Percentiles rank a stretch among this genome's conserved stretches.
These are phyloP conservation scores for Oncorhynchus clarkii DNA, from an alignment of 2,113 vertebrate species.

Conservation along the genomic window DNA sequence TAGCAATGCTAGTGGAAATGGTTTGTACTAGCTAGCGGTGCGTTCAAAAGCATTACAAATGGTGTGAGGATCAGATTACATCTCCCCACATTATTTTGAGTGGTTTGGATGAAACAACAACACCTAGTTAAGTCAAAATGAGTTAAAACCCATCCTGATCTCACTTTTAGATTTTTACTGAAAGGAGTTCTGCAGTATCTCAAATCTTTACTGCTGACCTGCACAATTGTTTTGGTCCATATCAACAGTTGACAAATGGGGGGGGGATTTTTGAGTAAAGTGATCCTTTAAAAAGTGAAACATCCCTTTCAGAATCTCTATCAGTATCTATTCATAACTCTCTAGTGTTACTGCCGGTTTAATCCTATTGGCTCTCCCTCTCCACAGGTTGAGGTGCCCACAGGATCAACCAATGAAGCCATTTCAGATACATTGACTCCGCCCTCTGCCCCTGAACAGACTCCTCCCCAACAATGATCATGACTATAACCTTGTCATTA, in stretches of 20 bases:
- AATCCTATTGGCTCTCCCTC: background rate
- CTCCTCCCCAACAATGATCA: conserved; percentile 35
- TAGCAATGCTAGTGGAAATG: no score
- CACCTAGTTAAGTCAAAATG: no score
- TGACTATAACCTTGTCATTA: conserved; percentile 10
- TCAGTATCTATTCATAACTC: background rate
- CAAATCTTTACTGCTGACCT: background rate
- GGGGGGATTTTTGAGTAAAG: no score
- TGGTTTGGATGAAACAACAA: no score
- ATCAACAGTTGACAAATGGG: no score
- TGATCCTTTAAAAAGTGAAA: conserved; percentile 25
- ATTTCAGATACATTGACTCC: background rate
- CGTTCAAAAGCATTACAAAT: no score
- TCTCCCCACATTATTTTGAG: no score
- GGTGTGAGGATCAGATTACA: no score
- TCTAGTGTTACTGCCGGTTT: conserved; percentile 15
- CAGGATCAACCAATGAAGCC: conserved; percentile 6
- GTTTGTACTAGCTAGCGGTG: no score
- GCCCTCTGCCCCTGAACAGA: conserved; percentile 1
- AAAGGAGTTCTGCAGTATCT: no score
- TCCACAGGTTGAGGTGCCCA: conserved; percentile 54
- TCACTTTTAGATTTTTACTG: no score
- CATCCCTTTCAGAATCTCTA: conserved; percentile 35
- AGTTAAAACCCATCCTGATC: no score
- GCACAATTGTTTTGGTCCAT: conserved; percentile 39